Percentiles rank a stretch among this genome's conserved stretches.
Evolutionary conservation across 1,140 invertebrate species (phyloP).

Genomic region (Bradynema listronoti): DNA sequence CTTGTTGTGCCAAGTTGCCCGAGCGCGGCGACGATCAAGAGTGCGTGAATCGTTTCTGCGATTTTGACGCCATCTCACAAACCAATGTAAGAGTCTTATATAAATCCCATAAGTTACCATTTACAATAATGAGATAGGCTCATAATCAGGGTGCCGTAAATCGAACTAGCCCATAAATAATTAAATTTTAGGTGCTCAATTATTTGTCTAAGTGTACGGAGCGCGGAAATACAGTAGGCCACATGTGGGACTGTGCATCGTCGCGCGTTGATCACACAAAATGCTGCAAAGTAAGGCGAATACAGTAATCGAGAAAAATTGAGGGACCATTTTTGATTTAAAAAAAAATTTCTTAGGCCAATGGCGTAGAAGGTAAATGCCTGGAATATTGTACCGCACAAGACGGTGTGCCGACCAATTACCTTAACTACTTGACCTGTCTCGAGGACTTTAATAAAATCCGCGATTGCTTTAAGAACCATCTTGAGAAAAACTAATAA

Average conservation of each 20-base stretch:
- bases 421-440: conserved; percentile 46
- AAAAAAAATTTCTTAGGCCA: conserved; percentile 31
- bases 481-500: too few species aligned
- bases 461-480: conserved; percentile 40
- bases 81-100: conserved; percentile 43
- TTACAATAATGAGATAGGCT: too few species aligned
- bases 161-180: too few species aligned
- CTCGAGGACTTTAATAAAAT: conserved; percentile 44
- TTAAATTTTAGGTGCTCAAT: conserved; percentile 51
- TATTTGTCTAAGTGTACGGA: conserved; percentile 54
- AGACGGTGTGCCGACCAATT: conserved; percentile 56
- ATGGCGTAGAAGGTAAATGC: conserved; percentile 54
- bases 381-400: conserved; percentile 56
- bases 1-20: conserved; percentile 47
- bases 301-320: neutral
- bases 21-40: conserved; percentile 47
- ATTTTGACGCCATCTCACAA: conserved; percentile 58
- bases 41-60: conserved; percentile 53
- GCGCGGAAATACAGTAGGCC: conserved; percentile 49
- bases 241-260: conserved; percentile 57
- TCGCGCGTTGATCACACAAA: conserved; percentile 51
- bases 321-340: neutral
- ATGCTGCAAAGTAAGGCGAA: conserved; percentile 41
- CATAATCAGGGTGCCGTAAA: too few species aligned
- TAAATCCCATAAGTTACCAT: neutral